phyloP scores from a whole-genome alignment of 2,888 invertebrate species.

The Tachina fera region DNA sequence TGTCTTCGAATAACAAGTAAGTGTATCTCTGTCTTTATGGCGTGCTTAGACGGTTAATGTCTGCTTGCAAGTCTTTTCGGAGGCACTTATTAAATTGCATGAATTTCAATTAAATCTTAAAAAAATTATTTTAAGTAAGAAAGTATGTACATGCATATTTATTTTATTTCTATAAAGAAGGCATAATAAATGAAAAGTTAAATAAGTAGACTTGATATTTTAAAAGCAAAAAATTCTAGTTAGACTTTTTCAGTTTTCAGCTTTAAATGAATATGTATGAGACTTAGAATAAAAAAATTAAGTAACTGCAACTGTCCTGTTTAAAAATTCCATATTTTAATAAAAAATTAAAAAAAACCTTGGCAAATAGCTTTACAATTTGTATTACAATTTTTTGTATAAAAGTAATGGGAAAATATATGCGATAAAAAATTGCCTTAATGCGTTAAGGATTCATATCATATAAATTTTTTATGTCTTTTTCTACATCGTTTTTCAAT shows the following conservation, averaged over 20 bases:
- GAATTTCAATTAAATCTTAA: conserved; percentile 64
- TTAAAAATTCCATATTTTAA: no score
- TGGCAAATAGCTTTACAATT: no score
- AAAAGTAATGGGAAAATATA: no score
- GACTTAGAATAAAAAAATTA: neutral
- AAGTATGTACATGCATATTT: neutral
- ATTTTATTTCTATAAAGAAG: neutral
- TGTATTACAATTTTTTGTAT: no score
- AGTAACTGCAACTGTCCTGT: neutral
- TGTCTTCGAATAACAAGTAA: neutral
- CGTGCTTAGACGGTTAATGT: neutral
- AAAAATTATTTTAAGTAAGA: conserved; percentile 20
- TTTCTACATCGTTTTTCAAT: no score
- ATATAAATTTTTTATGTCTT: no score
- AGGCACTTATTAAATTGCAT: conserved; percentile 22
- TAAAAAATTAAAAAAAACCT: no score
- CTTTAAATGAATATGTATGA: neutral
- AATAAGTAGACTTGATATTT: conserved; percentile 23
- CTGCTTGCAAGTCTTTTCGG: conserved; percentile 3
- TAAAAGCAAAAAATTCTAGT: neutral
- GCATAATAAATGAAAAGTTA: conserved; percentile 21
- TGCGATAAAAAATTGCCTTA: no score
- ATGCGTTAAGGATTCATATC: no score
- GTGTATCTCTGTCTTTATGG: neutral
- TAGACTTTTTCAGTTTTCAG: neutral